Evolutionary conservation across 2,888 invertebrate species (phyloP), one percentile per base, ranked within the genome.

Genomic region (Ethmia dodecea): DNA sequence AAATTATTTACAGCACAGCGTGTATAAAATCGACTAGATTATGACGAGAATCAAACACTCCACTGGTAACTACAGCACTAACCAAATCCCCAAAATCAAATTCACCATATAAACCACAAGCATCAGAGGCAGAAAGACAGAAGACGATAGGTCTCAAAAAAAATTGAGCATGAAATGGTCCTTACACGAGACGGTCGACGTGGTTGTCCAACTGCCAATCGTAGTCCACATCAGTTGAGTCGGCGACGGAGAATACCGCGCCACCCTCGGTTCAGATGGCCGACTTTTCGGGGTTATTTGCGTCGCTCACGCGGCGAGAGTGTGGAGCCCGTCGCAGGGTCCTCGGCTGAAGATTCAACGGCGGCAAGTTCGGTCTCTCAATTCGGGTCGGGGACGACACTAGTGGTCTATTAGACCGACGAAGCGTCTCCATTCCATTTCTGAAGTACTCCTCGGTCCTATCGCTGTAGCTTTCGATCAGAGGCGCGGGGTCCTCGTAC

Each of bases 361-460:
- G 93, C 5, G 94, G 93, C 37, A 93, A 69, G 61, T 94, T 94
- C 0, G 94, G 94, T 55, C 94, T 90, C 59, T 94, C 94, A 53
- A 94, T 94, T 49, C 93, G 88, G 1, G 94, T 94, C 0, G 94
- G 94, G 0, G 93, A 93, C 3, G 94, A 93, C 0, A 94, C 93
- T 13, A 91, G 74, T 0, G 94, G 93, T 31, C 94, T 86, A 11
- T 72, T 75, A 5, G 87, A 78, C 24, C 88, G 69, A 13, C 88
- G 75, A 2, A 88, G 62, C 1, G 86, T 86, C 1, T 83, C 86
- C 55, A 83, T 72, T 10, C 81, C 86, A 31, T 64, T 77, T 1
- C 79, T 58, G 53, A 88, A 78, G 49, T 83, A 83, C 25, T 86
- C 86, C 30, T 83, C 81, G 0, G 77, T 76, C 35, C 83, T 60